Percentiles rank a stretch among this genome's conserved stretches.
phyloP scores from a whole-genome alignment of 1,140 invertebrate genomes.

The Muscidifurax raptorellus region DNA sequence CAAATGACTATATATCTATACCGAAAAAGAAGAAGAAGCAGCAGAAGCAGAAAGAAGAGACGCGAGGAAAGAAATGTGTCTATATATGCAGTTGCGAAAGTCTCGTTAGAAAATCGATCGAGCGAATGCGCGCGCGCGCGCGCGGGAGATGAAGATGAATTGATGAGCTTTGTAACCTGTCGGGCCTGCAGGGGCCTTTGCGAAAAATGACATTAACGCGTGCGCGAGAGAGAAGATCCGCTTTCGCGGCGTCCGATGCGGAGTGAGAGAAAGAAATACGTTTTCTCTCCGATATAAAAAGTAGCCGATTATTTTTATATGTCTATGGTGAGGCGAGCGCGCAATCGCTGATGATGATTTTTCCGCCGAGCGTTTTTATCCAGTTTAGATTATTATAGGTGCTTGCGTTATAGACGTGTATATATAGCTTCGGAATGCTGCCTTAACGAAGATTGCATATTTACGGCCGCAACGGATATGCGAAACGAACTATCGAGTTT shows the following conservation, averaged over 20 bases:
- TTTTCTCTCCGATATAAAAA: background rate
- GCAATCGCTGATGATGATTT: conserved; percentile 5
- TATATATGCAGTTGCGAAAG: background rate
- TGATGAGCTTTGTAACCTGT: conserved; percentile 40
- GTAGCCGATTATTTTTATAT: no score
- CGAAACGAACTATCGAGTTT: no score
- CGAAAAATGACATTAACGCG: conserved; percentile 37
- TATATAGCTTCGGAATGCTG: background rate
- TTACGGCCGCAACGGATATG: no score
- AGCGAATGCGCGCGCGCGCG: background rate
- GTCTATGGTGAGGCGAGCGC: conserved; percentile 4
- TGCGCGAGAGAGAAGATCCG: background rate
- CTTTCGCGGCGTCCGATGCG: background rate
- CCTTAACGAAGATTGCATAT: no score
- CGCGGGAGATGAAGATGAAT: conserved; percentile 36
- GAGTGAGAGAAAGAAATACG: background rate
- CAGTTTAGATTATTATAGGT: background rate
- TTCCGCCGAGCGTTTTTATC: background rate
- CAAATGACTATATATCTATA: background rate
- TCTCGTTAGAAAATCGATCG: conserved; percentile 43
- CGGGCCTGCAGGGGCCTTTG: conserved; percentile 15
- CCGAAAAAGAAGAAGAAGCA: background rate
- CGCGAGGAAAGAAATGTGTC: background rate
- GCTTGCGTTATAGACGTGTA: background rate
- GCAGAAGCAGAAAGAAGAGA: background rate